Percentiles rank a stretch among this genome's conserved stretches.
Evolutionary conservation across 2,888 invertebrate genomes (phyloP).

Genomic region (Hoplodrina ambigua): DNA sequence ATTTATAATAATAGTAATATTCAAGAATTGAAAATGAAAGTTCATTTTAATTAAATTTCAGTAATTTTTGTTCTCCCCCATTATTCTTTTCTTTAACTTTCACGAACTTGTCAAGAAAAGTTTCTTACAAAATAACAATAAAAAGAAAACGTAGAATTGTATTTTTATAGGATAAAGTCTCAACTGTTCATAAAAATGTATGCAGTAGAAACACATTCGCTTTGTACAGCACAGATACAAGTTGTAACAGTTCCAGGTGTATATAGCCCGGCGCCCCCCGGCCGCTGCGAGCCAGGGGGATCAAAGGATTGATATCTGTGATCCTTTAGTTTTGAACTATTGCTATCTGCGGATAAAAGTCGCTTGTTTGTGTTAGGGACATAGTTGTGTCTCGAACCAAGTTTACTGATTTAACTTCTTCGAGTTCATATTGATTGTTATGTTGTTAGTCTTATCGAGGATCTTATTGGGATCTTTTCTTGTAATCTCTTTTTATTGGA

Average conservation of each 20-base stretch:
- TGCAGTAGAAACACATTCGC: background rate
- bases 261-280: conserved; percentile 34
- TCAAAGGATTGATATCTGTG: conserved; percentile 49
- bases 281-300: conserved; percentile 39
- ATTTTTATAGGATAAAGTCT: too few relatives aligned
- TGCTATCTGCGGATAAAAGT: conserved; percentile 40
- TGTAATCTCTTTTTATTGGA: background rate
- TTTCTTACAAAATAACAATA: too few relatives aligned
- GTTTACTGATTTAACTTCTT: conserved; percentile 41
- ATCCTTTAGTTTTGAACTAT: conserved; percentile 52
- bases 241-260: conserved; percentile 15
- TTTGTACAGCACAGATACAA: background rate
- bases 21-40: too few relatives aligned
- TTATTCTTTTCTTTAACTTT: too few relatives aligned
- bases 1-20: too few relatives aligned
- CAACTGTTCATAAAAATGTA: background rate
- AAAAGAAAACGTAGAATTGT: too few relatives aligned
- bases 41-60: too few relatives aligned
- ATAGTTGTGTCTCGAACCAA: conserved; percentile 33
- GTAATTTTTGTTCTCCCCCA: too few relatives aligned
- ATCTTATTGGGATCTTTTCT: background rate
- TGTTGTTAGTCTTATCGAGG: background rate
- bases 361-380: conserved; percentile 24
- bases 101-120: too few relatives aligned
- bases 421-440: conserved; percentile 11